Conservation (phyloP, 2,888 invertebrate genomes). For the Xestia xanthographa region DNA sequence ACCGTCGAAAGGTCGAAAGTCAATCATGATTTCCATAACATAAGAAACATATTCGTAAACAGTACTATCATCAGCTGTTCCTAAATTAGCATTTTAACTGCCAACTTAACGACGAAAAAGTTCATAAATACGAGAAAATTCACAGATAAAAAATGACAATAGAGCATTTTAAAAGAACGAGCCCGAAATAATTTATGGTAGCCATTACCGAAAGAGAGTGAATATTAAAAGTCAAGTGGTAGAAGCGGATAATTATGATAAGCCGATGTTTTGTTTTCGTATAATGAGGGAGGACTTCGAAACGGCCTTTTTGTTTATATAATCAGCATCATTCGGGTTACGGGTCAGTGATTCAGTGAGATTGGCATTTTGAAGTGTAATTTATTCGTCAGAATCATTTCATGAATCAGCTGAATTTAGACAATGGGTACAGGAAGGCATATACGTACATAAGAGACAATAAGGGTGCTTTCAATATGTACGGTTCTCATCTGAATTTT, state of each 20-base stretch:
- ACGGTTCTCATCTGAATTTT: background rate
- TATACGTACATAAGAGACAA: background rate
- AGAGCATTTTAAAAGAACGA: conserved; percentile 53
- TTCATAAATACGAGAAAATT: conserved; percentile 39
- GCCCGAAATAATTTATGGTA: conserved; percentile 57
- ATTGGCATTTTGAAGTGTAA: background rate
- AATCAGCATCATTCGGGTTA: conserved; percentile 45
- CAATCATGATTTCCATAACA: background rate
- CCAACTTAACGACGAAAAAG: conserved; percentile 40
- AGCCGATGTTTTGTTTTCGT: conserved; percentile 65
- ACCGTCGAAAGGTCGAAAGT: background rate
- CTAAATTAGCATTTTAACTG: conserved; percentile 53
- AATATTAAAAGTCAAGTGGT: conserved; percentile 58
- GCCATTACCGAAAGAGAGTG: conserved; percentile 59
- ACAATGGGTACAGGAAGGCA: background rate
- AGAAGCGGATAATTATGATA: conserved; percentile 69
- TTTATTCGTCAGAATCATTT: background rate
- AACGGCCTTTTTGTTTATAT: conserved; percentile 40
- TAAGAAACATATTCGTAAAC: conserved; percentile 32
- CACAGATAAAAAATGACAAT: conserved; percentile 58
- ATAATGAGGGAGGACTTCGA: conserved; percentile 65
- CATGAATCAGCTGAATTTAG: background rate
- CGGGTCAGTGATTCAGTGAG: conserved; percentile 7
- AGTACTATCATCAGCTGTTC: conserved; percentile 22
- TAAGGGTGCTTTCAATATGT: background rate